These are phyloP conservation scores for Poeciliopsis presidionis DNA, from an alignment of 2,797 vertebrate genomes.

Conservation along the genomic window DNA sequence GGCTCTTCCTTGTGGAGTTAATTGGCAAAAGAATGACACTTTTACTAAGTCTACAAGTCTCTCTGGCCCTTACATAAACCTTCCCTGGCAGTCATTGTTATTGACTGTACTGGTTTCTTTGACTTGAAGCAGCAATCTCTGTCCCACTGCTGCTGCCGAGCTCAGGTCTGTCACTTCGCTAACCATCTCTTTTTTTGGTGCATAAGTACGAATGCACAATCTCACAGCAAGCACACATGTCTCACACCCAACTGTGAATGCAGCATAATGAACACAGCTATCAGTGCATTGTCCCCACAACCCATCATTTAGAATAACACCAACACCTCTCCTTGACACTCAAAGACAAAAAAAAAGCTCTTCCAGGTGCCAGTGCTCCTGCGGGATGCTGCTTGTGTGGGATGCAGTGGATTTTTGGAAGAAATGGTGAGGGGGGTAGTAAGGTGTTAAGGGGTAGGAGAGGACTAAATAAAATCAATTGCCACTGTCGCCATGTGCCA, in stretches of 20 bases:
- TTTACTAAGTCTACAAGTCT: slow-evolving; percentile 38
- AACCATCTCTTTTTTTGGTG: slow-evolving; percentile 14
- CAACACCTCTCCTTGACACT: slow-evolving; percentile 31
- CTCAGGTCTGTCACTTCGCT: slow-evolving; percentile 31
- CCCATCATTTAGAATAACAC: slow-evolving; percentile 38
- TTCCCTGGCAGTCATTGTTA: slow-evolving; percentile 34
- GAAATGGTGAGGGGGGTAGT: neutral
- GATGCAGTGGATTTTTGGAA: slow-evolving; percentile 19
- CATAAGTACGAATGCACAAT: slow-evolving; percentile 46
- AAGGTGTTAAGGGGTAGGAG: slow-evolving; percentile 28
- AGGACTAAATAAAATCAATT: slow-evolving; percentile 72
- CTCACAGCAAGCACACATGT: slow-evolving; percentile 12
- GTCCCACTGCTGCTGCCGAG: slow-evolving; percentile 45
- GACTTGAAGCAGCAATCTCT: slow-evolving; percentile 25
- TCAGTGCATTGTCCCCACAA: slow-evolving; percentile 18
- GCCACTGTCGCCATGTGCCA: slow-evolving; percentile 62
- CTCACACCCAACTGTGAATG: slow-evolving; percentile 26
- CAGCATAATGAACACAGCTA: slow-evolving; percentile 24
- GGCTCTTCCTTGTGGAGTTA: slow-evolving; percentile 24
- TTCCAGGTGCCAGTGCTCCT: slow-evolving; percentile 13
- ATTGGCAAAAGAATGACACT: slow-evolving; percentile 22
- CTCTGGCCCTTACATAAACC: slow-evolving; percentile 29
- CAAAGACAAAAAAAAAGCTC: slow-evolving; percentile 9
- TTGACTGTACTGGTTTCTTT: slow-evolving; percentile 39
- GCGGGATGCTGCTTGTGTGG: slow-evolving; percentile 7